phyloP scores from a whole-genome alignment of 2,888 invertebrate genomes.

The Idaea aversata region DNA sequence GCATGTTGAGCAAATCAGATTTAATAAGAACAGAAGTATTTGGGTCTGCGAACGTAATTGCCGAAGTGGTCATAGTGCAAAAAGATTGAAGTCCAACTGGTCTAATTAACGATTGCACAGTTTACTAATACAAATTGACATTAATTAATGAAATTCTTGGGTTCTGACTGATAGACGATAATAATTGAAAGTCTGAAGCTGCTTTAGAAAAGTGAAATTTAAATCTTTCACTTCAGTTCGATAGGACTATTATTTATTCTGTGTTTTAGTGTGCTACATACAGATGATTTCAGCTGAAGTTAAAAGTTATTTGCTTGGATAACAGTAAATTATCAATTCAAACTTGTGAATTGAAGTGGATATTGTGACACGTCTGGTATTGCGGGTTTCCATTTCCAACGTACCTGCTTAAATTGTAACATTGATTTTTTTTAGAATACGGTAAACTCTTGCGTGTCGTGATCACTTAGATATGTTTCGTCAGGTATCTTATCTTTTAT shows the following conservation, averaged over 20 bases:
- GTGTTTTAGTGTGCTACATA: neutral
- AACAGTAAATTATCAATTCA: slow-evolving; percentile 27
- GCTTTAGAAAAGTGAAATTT: too few species aligned
- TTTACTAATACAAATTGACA: neutral
- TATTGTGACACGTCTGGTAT: slow-evolving; percentile 46
- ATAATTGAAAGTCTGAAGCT: neutral
- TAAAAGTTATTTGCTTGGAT: neutral
- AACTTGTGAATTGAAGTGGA: slow-evolving; percentile 42
- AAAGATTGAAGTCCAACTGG: neutral
- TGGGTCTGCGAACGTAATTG: neutral
- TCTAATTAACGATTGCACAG: neutral
- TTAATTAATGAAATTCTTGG: neutral
- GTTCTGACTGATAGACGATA: neutral
- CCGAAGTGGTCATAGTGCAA: neutral
- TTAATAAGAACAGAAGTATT: neutral
- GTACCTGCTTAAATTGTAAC: slow-evolving; percentile 8
- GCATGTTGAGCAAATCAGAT: slow-evolving; percentile 1
- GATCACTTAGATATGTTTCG: neutral
- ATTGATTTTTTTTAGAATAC: slow-evolving; percentile 9
- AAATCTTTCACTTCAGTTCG: too few species aligned
- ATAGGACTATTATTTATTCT: slow-evolving; percentile 7
- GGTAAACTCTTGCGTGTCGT: neutral
- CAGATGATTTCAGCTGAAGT: neutral
- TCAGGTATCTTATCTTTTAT: neutral
- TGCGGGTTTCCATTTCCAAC: slow-evolving; percentile 5